These are phyloP conservation scores for Amphibalanus amphitrite DNA, from an alignment of 1,140 invertebrate genomes.

Conservation along the genomic window DNA sequence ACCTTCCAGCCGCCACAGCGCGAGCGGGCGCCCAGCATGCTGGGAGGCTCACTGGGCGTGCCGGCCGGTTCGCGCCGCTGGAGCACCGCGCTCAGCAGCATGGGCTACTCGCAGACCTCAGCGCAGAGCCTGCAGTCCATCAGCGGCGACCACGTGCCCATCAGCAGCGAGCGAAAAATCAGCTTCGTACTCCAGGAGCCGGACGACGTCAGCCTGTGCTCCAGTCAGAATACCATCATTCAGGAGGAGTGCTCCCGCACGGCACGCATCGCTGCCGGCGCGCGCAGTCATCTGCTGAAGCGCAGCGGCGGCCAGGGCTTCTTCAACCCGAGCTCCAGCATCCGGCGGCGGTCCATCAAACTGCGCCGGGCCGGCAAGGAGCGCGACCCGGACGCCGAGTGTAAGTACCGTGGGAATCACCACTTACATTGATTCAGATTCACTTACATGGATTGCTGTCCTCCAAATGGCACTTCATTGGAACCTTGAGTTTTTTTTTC, in stretches of 20 bases:
- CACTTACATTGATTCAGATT: not conserved
- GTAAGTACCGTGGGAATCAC: not conserved
- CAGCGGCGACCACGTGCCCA: constrained; percentile 41
- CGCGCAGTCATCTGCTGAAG: constrained; percentile 11
- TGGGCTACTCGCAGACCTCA: constrained; percentile 38
- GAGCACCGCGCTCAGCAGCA: constrained; percentile 23
- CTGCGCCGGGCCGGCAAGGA: constrained; percentile 46
- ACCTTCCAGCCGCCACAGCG: constrained; percentile 19
- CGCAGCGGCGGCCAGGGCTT: constrained; percentile 36
- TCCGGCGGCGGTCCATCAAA: constrained; percentile 79
- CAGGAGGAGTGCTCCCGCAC: not conserved
- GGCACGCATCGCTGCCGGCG: not conserved
- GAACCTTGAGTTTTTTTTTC: not conserved
- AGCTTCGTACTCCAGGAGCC: constrained; percentile 90
- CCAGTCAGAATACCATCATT: constrained; percentile 67
- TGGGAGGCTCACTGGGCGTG: constrained; percentile 19
- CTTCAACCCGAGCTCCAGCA: constrained; percentile 41
- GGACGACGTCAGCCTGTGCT: constrained; percentile 83
- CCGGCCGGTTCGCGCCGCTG: constrained; percentile 15
- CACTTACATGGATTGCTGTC: not conserved
- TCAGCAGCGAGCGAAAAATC: constrained; percentile 60
- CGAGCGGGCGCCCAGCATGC: constrained; percentile 27
- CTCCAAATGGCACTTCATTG: not conserved
- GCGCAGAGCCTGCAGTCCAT: constrained; percentile 81
- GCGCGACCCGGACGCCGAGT: constrained; percentile 12